Conservation (phyloP, 1,140 invertebrate species). For the Drosophila parvula region DNA sequence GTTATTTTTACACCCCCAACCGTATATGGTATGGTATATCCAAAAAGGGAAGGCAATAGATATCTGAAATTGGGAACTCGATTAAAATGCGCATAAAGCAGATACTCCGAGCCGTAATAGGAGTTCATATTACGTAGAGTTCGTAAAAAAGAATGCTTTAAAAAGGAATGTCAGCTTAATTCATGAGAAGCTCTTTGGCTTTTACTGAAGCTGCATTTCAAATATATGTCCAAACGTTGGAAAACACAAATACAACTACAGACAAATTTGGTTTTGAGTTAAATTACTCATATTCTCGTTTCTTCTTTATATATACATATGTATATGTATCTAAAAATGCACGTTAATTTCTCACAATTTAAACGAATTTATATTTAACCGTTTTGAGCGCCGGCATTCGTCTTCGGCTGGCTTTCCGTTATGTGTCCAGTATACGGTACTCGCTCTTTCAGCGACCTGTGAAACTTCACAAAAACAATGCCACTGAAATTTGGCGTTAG, state of each 20-base stretch:
- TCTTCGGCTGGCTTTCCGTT: no score
- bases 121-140: background rate
- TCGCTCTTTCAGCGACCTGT: no score
- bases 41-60: constrained; percentile 3
- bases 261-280: background rate
- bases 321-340: no score
- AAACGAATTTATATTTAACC: background rate
- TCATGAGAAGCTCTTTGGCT: background rate
- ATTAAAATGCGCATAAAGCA: background rate
- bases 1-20: constrained; percentile 19
- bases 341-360: no score
- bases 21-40: background rate
- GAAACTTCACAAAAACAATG: no score
- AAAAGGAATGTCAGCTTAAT: background rate
- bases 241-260: background rate
- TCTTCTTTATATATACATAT: no score
- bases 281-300: no score
- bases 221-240: background rate
- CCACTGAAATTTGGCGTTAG: no score
- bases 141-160: background rate
- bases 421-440: no score
- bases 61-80: background rate
- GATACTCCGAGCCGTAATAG: background rate
- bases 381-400: no score
- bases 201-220: background rate